Conservation (phyloP, 1,140 invertebrate genomes). For the Nixonia krombeini region DNA sequence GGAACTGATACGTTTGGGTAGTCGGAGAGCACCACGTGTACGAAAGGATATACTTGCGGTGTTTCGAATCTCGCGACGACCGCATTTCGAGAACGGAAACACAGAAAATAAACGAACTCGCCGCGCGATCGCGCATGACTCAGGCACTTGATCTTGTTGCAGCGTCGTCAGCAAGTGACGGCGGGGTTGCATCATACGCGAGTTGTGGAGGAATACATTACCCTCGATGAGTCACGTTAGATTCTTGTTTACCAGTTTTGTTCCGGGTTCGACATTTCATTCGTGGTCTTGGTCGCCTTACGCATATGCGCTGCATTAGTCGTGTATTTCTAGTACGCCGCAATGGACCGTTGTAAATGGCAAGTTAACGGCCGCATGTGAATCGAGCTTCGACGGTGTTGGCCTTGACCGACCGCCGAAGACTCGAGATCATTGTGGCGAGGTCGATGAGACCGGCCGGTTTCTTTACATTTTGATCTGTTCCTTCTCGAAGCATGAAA, state of each 20-base stretch:
- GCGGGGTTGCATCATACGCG: neutral
- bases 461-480: conserved; percentile 16
- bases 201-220: no score
- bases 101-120: conserved; percentile 7
- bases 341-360: conserved; percentile 6
- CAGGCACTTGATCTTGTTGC: neutral
- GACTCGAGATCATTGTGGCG: conserved; percentile 25
- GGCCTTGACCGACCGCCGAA: conserved; percentile 58
- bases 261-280: no score
- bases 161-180: neutral
- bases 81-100: conserved; percentile 21
- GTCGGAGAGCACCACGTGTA: neutral
- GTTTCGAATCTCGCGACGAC: conserved; percentile 20
- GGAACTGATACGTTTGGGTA: neutral
- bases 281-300: no score
- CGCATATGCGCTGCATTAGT: neutral
- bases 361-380: neutral
- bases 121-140: neutral
- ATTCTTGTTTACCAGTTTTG: no score
- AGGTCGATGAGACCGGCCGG: conserved; percentile 21
- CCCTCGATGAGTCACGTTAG: no score
- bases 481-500: conserved; percentile 12
- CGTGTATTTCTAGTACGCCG: neutral
- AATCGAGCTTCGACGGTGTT: conserved; percentile 46
- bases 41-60: conserved; percentile 20